These are phyloP conservation scores for Aphelocoma californica DNA, from an alignment of 2,797 vertebrate genomes.

Conservation along the genomic window DNA sequence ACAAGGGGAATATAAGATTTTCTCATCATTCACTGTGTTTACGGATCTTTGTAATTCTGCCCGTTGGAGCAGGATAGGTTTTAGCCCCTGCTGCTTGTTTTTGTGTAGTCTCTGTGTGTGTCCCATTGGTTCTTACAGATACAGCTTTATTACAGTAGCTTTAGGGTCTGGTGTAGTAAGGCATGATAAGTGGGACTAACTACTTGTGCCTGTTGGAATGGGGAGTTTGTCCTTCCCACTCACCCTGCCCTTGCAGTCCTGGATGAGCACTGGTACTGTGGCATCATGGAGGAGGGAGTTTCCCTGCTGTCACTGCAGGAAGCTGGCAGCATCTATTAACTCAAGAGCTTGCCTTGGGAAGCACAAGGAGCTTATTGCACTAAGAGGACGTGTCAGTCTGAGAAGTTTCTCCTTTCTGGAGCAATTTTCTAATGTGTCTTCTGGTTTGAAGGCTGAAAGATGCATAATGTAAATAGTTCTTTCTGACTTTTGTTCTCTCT, in stretches of 20 bases:
- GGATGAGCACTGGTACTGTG: neutral
- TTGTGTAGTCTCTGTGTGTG: neutral
- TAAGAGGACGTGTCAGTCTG: neutral
- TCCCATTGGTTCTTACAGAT: neutral
- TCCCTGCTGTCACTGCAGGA: neutral
- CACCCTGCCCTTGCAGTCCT: neutral
- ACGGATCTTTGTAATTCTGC: neutral
- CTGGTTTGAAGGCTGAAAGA: neutral
- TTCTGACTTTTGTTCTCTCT: neutral
- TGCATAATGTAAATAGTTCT: neutral
- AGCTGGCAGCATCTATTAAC: neutral
- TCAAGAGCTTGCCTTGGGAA: neutral
- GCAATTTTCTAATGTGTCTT: neutral
- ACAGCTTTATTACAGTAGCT: accelerated
- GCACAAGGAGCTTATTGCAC: neutral
- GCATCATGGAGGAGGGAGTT: neutral
- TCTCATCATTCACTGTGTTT: neutral
- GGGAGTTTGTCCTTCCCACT: neutral
- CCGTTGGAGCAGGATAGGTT: neutral
- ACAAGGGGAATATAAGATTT: neutral
- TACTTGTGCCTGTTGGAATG: accelerated
- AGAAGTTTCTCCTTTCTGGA: neutral
- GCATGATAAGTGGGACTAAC: neutral
- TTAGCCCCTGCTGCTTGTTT: neutral
- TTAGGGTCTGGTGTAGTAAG: neutral